Base-by-base conservation (phyloP, 2,888 invertebrate genomes). In the Amiota communis region DNA sequence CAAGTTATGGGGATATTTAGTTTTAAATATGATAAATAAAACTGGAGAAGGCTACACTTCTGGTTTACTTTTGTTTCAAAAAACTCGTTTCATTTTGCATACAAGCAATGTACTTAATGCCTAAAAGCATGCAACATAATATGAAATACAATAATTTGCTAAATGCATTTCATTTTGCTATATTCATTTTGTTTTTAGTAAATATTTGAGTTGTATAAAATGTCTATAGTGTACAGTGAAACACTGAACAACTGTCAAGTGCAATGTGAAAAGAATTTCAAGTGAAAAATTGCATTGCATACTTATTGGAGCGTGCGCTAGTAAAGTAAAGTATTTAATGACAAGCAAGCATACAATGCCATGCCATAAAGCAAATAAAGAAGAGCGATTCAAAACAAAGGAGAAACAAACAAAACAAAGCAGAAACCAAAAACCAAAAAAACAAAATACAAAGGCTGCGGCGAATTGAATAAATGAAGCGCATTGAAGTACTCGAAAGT, bases 261-360 rank as follows among this genome's bases (percentile, higher is more conserved):
- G 72, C 71, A 74, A 73, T 72, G 72, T 71, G 74, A 75, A 68
- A 17, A 74, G 74, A 68, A 49, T 46, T 17, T 3, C 49, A 65
- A 53, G n/a, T 64, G 53, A 56, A 47, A 47, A 57, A 70, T 53
- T 57, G 11, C 57, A 17, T 12, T 49, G 68, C 68, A 68, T 56
- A 68, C 6, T 56, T 68, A 36, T 23, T n/a, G 8, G n/a, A 13
- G 53, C 46, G 46, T 12, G 46, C 46, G 15, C 46, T 17, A 13
- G 11, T 36, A 23, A 53, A n/a, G n/a, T 15, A 11, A 10, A 15
- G 59, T 59, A 20, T 59, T 59, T 59, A 59, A 59, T 63, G 3
- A 46, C 63, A 12, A 17, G n/a, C n/a, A n/a, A 36, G 46, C 46
- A 36, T 36, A 36, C 6, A 36, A 36, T 36, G 36, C 36, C 8